These are phyloP conservation scores for Leptobrachium leishanense DNA, from an alignment of 2,113 vertebrate species.

Conservation along the genomic window DNA sequence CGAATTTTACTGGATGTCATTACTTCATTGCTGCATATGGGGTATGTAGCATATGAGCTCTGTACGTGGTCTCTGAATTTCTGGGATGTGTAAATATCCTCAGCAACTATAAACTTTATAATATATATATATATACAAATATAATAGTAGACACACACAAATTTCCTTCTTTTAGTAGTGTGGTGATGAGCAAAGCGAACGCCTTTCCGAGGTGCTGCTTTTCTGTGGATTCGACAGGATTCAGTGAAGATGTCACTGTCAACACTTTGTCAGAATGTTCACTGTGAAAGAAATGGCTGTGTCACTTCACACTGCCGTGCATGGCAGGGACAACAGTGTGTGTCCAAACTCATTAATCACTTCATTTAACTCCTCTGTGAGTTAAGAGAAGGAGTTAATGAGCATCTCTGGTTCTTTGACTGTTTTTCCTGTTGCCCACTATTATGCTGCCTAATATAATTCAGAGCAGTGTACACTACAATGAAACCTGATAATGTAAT, in stretches of 20 bases:
- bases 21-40: too few relatives aligned
- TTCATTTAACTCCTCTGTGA: constrained; percentile 14
- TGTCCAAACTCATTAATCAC: constrained; percentile 44
- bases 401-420: background rate
- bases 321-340: constrained; percentile 28
- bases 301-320: constrained; percentile 39
- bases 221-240: constrained; percentile 17
- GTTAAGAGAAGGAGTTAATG: constrained; percentile 38
- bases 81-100: too few relatives aligned
- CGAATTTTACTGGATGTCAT: too few relatives aligned
- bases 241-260: constrained; percentile 45
- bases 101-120: too few relatives aligned
- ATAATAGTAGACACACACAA: too few relatives aligned
- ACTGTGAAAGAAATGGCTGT: constrained; percentile 27
- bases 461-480: too few relatives aligned
- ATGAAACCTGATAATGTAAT: too few relatives aligned
- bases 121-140: too few relatives aligned
- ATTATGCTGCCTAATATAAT: background rate
- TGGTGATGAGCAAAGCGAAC: too few relatives aligned
- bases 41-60: too few relatives aligned
- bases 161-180: too few relatives aligned
- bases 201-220: constrained; percentile 6
- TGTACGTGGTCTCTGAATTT: too few relatives aligned
- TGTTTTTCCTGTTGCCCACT: background rate
- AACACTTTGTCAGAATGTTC: constrained; percentile 44